Evolutionary conservation across 2,113 vertebrate genomes (phyloP).

Genomic region (Mandrillus leucophaeus): DNA sequence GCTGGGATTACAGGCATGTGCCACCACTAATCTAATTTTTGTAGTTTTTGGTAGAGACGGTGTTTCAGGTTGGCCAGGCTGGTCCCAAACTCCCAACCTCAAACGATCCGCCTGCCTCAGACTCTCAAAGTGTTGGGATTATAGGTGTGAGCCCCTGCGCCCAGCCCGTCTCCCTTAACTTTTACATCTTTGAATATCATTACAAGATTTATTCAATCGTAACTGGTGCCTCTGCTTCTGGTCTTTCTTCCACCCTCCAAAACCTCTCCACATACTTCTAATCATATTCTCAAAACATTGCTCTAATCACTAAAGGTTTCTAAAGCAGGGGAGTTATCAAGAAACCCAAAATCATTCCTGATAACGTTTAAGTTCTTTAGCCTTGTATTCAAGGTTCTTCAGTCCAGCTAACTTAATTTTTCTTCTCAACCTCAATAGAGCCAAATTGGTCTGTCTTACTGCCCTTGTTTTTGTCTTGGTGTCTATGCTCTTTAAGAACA

Average conservation of each 20-base stretch:
- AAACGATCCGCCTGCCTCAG: too few species aligned
- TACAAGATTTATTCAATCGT: neutral
- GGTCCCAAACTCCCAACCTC: too few species aligned
- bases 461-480: neutral
- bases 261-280: neutral
- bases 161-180: neutral
- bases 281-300: neutral
- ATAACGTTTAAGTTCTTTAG: neutral
- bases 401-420: neutral
- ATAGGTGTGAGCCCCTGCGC: too few species aligned
- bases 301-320: neutral
- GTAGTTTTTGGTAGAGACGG: too few species aligned
- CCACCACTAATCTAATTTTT: too few species aligned
- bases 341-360: neutral
- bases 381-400: neutral
- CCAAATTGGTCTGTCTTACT: neutral
- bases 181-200: neutral
- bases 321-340: neutral
- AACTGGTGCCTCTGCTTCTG: neutral
- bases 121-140: too few species aligned
- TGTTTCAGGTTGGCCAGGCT: too few species aligned
- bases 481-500: neutral
- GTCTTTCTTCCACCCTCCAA: neutral
- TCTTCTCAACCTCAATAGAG: neutral
- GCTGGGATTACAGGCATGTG: too few species aligned